Evolutionary conservation across 2,888 invertebrate genomes (phyloP), one percentile per base, ranked within the genome.

Genomic region (Torymus tubicola): DNA sequence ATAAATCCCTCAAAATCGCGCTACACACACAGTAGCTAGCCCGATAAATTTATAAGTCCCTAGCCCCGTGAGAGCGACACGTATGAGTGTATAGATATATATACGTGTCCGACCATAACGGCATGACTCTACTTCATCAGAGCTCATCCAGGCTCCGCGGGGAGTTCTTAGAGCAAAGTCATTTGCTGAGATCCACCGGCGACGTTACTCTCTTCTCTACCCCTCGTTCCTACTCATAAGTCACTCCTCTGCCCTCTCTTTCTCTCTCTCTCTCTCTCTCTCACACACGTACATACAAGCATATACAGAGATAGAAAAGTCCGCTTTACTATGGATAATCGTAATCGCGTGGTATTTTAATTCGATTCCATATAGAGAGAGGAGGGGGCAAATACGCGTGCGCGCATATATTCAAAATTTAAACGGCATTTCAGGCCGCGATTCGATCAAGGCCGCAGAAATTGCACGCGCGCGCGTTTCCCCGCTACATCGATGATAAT

Each of bases 111-210:
- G 82, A 82, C 82, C 80, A 78, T 74, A 82, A 65, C 78, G 80
- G 78, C 72, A 80, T 63, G 69, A 74, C 74, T 78, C 82, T 71
- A 82, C 82, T 82, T 78, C 73, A 77, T 82, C 79, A 77, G 79
- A 60, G 78, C 78, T 21, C 14, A 21, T 61, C 53, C 53, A 69
- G 53, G 53, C 61, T 73, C 79, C 80, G 13, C 63, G 57, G 81
- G 78, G 81, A 81, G 71, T 81, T 78, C 75, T 81, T 81, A 78
- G 53, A 74, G 57, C 68, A 73, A 74, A 78, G 81, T 74, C 78
- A 78, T 81, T 81, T 81, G 31, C 81, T 21, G 73, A 73, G 77
- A 77, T 67, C 42, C 50, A 5, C 52, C 53, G 52, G 18, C 16
- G n/a, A 31, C 74, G 63, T 57, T 69, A 69, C 10, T 14, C 68